These are phyloP conservation scores for Epinephelus fuscoguttatus DNA, from an alignment of 2,113 vertebrate species.

Conservation along the genomic window DNA sequence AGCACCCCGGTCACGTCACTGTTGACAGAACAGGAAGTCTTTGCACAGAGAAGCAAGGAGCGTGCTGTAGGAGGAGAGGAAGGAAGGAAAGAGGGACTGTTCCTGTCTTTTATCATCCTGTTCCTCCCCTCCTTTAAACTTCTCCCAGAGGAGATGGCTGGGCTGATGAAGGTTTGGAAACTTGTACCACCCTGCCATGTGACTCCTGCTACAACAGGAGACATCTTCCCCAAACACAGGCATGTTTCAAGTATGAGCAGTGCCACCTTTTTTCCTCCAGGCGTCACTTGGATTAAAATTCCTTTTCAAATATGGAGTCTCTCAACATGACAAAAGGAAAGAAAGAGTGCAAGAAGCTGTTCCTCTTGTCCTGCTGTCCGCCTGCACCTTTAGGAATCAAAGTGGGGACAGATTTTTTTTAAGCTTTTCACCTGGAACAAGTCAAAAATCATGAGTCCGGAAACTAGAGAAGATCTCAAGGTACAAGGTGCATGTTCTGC, in stretches of 20 bases:
- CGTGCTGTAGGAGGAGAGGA: constrained; percentile 7
- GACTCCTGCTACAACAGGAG: constrained; percentile 13
- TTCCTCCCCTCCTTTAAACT: constrained; percentile 24
- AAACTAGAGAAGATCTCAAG: background rate
- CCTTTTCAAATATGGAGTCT: constrained; percentile 1
- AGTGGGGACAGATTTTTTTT: background rate
- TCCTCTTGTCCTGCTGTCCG: background rate
- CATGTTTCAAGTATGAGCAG: constrained; percentile 20
- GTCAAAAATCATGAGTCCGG: constrained; percentile 1
- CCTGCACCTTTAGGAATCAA: constrained; percentile 23
- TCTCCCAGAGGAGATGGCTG: constrained; percentile 2
- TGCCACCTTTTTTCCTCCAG: background rate
- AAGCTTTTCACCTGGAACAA: constrained; percentile 6
- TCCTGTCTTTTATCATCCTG: constrained; percentile 31
- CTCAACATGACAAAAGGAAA: constrained; percentile 2
- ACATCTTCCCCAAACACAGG: background rate
- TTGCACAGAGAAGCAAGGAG: constrained; percentile 36
- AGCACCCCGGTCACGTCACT: constrained; percentile 59
- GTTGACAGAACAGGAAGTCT: constrained; percentile 23
- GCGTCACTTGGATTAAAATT: constrained; percentile 18
- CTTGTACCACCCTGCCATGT: constrained; percentile 3
- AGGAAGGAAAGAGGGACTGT: constrained; percentile 1
- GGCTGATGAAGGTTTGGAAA: constrained; percentile 9
- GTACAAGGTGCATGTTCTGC: constrained; percentile 50
- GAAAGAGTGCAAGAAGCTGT: constrained; percentile 1